These are phyloP conservation scores for Austrofundulus limnaeus DNA, from an alignment of 2,113 vertebrate species.

Conservation along the genomic window DNA sequence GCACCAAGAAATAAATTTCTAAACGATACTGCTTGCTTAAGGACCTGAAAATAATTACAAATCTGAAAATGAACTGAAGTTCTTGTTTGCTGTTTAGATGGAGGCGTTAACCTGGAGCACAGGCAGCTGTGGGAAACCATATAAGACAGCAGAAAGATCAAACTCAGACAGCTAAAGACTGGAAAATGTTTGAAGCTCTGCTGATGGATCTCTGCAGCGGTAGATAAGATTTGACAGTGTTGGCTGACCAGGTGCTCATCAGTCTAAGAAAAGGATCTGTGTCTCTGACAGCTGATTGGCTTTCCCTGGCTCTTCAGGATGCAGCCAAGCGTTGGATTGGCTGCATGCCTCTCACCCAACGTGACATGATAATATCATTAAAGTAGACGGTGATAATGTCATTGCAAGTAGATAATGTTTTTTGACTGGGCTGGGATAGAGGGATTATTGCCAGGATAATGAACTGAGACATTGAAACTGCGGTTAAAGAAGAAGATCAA, in stretches of 20 bases:
- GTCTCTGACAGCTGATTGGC: constrained; percentile 69
- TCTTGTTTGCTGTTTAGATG: too few relatives aligned
- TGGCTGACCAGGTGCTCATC: constrained; percentile 42
- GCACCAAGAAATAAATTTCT: too few relatives aligned
- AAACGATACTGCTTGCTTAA: too few relatives aligned
- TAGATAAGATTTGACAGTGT: too few relatives aligned
- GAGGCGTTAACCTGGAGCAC: too few relatives aligned
- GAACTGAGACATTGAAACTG: constrained; percentile 48
- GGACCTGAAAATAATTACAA: too few relatives aligned
- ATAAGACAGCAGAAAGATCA: too few relatives aligned
- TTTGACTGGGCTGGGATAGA: constrained; percentile 53
- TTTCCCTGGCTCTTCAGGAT: constrained; percentile 38
- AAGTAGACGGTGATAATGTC: constrained; percentile 69
- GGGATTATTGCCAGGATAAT: constrained; percentile 54
- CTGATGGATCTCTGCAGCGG: not conserved
- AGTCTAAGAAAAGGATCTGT: constrained; percentile 67
- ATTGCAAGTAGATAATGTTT: constrained; percentile 64
- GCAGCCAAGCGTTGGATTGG: constrained; percentile 76
- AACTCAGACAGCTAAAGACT: too few relatives aligned
- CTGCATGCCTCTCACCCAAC: constrained; percentile 64
- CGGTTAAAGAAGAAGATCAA: constrained; percentile 58
- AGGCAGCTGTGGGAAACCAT: too few relatives aligned
- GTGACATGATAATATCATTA: constrained; percentile 63
- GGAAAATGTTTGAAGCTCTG: not conserved
- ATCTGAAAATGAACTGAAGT: too few relatives aligned